A percentile compares a stretch with the other conserved stretches of the same genome.
These are phyloP conservation scores for Dipodomys stephensi DNA, from an alignment of 2,113 vertebrate genomes.

Conservation along the genomic window DNA sequence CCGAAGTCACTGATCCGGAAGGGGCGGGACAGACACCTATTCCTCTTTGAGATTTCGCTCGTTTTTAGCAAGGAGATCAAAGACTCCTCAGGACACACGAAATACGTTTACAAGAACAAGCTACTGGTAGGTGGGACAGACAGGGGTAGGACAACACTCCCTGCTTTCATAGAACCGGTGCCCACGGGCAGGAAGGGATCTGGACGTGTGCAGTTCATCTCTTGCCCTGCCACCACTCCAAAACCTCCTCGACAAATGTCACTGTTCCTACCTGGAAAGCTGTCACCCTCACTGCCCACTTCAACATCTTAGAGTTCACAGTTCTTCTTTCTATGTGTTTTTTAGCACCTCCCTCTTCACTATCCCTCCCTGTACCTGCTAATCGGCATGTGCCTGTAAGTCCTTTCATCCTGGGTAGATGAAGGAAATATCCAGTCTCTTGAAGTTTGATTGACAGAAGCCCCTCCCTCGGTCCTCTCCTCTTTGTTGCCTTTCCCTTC, in stretches of 20 bases:
- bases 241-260: slow-evolving; percentile 51
- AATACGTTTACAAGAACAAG: slow-evolving; percentile 99
- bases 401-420: slow-evolving; percentile 71
- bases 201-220: not conserved
- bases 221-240: slow-evolving; percentile 10
- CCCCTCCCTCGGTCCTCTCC: slow-evolving; percentile 81
- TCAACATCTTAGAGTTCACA: slow-evolving; percentile 35
- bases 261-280: slow-evolving; percentile 46
- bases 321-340: slow-evolving; percentile 42
- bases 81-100: slow-evolving; percentile 97
- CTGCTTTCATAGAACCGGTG: not conserved
- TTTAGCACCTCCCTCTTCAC: slow-evolving; percentile 57
- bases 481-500: slow-evolving; percentile 79
- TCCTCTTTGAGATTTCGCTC: slow-evolving; percentile 98
- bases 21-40: slow-evolving; percentile 97
- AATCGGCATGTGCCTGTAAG: slow-evolving; percentile 46
- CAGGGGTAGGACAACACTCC: slow-evolving; percentile 28
- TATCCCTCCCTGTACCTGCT: slow-evolving; percentile 66
- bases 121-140: slow-evolving; percentile 92
- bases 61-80: slow-evolving; percentile 99
- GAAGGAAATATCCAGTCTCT: slow-evolving; percentile 63
- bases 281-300: not conserved
- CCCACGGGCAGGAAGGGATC: slow-evolving; percentile 57
- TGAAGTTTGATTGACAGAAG: slow-evolving; percentile 81
- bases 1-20: slow-evolving; percentile 98